These are phyloP conservation scores for Dasysyrphus albostriatus DNA, from an alignment of 2,888 invertebrate species.

Conservation along the genomic window DNA sequence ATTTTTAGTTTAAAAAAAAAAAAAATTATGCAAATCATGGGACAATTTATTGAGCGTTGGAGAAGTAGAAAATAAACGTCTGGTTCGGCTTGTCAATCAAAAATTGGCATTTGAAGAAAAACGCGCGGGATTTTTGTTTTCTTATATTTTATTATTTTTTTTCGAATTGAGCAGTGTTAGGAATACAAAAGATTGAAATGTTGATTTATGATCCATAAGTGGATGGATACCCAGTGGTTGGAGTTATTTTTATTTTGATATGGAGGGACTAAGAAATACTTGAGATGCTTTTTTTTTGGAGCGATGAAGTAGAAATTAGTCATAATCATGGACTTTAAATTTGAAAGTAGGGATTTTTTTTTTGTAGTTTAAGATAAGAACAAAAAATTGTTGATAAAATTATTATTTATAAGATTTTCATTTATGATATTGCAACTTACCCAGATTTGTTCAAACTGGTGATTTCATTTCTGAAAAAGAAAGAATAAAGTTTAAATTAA, in stretches of 20 bases:
- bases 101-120: conserved; percentile 60
- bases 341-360: background rate
- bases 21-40: conserved; percentile 71
- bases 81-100: conserved; percentile 70
- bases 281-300: conserved; percentile 11
- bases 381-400: background rate
- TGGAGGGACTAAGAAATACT: conserved; percentile 37
- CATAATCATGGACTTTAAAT: conserved; percentile 6
- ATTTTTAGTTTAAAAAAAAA: conserved; percentile 35
- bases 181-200: conserved; percentile 58
- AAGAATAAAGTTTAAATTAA: conserved; percentile 16
- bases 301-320: conserved; percentile 38
- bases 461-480: conserved; percentile 42
- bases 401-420: background rate
- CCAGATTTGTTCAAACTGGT: conserved; percentile 16
- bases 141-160: conserved; percentile 8
- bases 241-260: background rate
- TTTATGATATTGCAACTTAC: conserved; percentile 30
- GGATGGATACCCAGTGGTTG: conserved; percentile 2
- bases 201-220: conserved; percentile 63
- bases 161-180: conserved; percentile 20
- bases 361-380: background rate
- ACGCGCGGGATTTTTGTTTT: background rate
- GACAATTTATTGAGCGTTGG: conserved; percentile 63
- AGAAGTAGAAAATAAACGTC: conserved; percentile 24